phyloP scores from a whole-genome alignment of 2,888 invertebrate genomes.

The Hemithea aestivaria region DNA sequence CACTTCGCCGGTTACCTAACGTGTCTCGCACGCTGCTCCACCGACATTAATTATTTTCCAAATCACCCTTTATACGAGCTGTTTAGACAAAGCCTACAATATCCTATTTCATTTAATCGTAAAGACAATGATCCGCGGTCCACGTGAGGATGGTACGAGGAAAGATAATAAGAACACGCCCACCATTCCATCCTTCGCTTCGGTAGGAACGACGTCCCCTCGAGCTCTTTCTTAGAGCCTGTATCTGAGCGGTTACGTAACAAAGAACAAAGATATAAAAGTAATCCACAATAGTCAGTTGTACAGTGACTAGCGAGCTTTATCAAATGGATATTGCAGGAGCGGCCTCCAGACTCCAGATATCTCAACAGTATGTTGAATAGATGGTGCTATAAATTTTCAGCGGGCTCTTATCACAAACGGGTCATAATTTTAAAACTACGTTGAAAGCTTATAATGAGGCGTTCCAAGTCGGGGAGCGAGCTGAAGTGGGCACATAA shows the following conservation, averaged over 20 bases:
- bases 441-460: slow-evolving; percentile 59
- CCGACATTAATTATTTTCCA: slow-evolving; percentile 69
- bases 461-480: slow-evolving; percentile 42
- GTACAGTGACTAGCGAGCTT: slow-evolving; percentile 23
- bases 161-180: slow-evolving; percentile 20
- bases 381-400: slow-evolving; percentile 45
- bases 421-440: slow-evolving; percentile 52
- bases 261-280: slow-evolving; percentile 40
- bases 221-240: slow-evolving; percentile 30
- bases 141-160: slow-evolving; percentile 10
- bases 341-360: slow-evolving; percentile 24
- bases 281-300: slow-evolving; percentile 31
- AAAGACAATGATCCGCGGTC: slow-evolving; percentile 20
- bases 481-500: slow-evolving; percentile 47
- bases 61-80: slow-evolving; percentile 51
- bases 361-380: slow-evolving; percentile 32
- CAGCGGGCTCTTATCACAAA: slow-evolving; percentile 41
- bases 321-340: slow-evolving; percentile 27
- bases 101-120: slow-evolving; percentile 25
- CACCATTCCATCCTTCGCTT: slow-evolving; percentile 14
- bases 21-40: slow-evolving; percentile 66
- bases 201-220: slow-evolving; percentile 13
- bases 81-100: slow-evolving; percentile 45
- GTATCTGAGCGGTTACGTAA: slow-evolving; percentile 41
- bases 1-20: slow-evolving; percentile 69